Percentiles rank a stretch among this genome's conserved stretches.
phyloP scores from a whole-genome alignment of 2,888 invertebrate genomes.

The Frankliniella fusca region DNA sequence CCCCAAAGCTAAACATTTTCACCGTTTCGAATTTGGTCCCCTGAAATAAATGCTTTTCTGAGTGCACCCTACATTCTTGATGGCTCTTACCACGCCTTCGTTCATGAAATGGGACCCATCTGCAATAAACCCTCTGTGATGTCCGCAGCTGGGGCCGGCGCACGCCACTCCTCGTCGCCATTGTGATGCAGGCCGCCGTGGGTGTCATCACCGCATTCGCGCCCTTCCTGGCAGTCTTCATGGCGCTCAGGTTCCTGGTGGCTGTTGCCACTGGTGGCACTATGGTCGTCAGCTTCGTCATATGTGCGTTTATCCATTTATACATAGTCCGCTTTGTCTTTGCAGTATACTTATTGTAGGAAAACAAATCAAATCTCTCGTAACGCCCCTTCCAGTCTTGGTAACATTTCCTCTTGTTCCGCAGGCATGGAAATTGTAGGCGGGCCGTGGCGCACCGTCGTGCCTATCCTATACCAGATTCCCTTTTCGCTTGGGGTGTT shows the following conservation, averaged over 20 bases:
- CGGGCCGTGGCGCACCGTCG: constrained; percentile 54
- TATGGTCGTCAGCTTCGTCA: constrained; percentile 70
- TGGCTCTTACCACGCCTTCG: too few relatives aligned
- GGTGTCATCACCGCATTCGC: constrained; percentile 68
- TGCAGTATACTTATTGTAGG: too few relatives aligned
- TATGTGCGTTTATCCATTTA: constrained; percentile 52
- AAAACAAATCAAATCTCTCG: too few relatives aligned
- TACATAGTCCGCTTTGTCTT: too few relatives aligned
- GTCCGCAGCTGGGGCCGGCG: constrained; percentile 68
- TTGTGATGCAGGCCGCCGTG: constrained; percentile 65
- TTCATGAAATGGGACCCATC: neutral
- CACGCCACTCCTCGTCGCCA: constrained; percentile 65
- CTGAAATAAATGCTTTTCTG: too few relatives aligned
- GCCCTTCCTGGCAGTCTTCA: constrained; percentile 64
- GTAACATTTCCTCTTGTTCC: constrained; percentile 34
- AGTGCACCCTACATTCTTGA: too few relatives aligned
- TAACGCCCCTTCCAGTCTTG: too few relatives aligned
- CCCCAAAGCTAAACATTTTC: too few relatives aligned
- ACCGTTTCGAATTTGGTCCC: too few relatives aligned
- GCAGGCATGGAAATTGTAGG: constrained; percentile 59
- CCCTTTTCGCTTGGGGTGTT: constrained; percentile 68
- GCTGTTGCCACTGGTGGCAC: constrained; percentile 77
- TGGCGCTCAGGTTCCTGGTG: constrained; percentile 64
- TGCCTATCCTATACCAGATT: constrained; percentile 63
- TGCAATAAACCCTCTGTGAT: neutral